Evolutionary conservation across 1,140 invertebrate genomes (phyloP).

Genomic region (Hylaeus anthracinus): DNA sequence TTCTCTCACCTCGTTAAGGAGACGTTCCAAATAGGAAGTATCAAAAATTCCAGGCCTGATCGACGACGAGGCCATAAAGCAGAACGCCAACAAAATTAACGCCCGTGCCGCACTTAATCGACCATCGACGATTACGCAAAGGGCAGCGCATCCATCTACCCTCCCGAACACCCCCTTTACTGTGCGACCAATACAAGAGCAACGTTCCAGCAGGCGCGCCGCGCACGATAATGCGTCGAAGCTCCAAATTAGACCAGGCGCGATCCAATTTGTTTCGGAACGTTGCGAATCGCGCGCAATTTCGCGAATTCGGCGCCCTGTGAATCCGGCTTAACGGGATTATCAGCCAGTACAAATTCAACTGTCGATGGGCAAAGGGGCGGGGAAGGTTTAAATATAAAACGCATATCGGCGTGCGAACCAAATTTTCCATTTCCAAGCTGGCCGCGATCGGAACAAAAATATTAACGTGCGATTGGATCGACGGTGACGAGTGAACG

Average conservation of each 20-base stretch:
- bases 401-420: slow-evolving; percentile 27
- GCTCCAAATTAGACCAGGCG: slow-evolving; percentile 30
- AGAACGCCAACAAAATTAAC: not conserved
- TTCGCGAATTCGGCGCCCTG: slow-evolving; percentile 35
- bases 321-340: slow-evolving; percentile 56
- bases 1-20: too few species aligned
- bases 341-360: slow-evolving; percentile 46
- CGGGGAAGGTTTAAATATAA: slow-evolving; percentile 1
- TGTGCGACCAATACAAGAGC: not conserved
- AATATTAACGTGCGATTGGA: not conserved
- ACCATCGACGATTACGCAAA: slow-evolving; percentile 24
- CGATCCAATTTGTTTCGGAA: slow-evolving; percentile 37
- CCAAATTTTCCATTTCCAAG: slow-evolving; percentile 44
- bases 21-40: too few species aligned
- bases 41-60: not conserved
- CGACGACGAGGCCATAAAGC: not conserved
- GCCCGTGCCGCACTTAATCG: slow-evolving; percentile 1
- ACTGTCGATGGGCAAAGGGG: not conserved
- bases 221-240: slow-evolving; percentile 17
- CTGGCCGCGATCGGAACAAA: not conserved
- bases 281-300: slow-evolving; percentile 32
- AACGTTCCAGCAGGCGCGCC: not conserved
- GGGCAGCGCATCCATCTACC: slow-evolving; percentile 6
- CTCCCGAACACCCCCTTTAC: not conserved
- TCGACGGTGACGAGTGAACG: too few species aligned